A percentile compares a stretch with the other conserved stretches of the same genome.
Evolutionary conservation across 2,113 vertebrate species (phyloP).

Genomic region (Mesembrinibis cayennensis): DNA sequence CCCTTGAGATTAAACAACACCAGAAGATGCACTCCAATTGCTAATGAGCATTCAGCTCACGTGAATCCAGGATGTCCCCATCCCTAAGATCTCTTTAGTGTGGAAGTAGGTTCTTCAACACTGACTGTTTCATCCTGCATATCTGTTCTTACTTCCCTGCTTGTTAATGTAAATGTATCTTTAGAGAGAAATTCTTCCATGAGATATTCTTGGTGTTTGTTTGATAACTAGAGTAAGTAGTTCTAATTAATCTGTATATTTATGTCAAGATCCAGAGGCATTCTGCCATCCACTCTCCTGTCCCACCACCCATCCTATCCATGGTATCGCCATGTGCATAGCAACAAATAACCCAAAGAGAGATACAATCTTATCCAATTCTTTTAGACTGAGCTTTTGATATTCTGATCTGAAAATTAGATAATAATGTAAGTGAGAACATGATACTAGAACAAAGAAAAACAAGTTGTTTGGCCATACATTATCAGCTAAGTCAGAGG

Average conservation of each 20-base stretch:
- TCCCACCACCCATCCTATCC: background rate
- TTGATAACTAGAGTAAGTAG: background rate
- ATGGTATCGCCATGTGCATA: background rate
- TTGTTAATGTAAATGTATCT: background rate
- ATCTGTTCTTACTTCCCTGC: background rate
- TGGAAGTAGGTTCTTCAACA: background rate
- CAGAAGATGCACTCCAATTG: background rate
- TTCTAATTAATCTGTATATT: constrained; percentile 4
- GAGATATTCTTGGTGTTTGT: background rate
- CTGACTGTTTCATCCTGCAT: background rate
- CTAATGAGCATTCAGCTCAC: background rate
- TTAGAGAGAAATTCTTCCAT: background rate
- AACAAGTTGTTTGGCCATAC: background rate
- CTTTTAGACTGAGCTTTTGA: background rate
- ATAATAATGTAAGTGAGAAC: background rate
- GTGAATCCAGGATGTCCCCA: background rate
- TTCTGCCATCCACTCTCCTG: background rate
- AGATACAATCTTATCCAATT: background rate
- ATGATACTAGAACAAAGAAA: background rate
- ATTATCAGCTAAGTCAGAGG: background rate
- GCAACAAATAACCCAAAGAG: background rate
- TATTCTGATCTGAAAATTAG: constrained; percentile 19
- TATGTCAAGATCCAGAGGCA: background rate
- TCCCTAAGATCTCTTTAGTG: background rate
- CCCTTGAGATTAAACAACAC: background rate